Conservation (phyloP, 2,113 vertebrate species). For the Piprites chloris region DNA sequence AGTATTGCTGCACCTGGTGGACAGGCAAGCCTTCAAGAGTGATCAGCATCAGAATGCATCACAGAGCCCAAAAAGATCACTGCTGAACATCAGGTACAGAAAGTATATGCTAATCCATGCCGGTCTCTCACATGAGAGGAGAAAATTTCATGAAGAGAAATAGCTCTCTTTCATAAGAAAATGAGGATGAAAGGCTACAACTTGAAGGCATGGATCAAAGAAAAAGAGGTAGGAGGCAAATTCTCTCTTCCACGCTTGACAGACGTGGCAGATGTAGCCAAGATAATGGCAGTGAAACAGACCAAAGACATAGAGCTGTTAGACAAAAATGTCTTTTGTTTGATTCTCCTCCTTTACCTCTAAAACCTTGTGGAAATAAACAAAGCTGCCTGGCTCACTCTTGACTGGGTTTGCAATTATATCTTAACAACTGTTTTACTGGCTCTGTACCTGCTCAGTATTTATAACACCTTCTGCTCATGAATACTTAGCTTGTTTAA, state of each 20-base stretch:
- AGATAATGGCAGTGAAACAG: background rate
- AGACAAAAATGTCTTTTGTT: background rate
- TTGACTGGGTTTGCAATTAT: background rate
- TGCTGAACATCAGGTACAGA: background rate
- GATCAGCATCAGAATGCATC: background rate
- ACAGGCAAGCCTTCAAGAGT: background rate
- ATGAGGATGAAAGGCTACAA: background rate
- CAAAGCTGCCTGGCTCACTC: background rate
- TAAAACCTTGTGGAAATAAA: background rate
- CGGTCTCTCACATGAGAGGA: background rate
- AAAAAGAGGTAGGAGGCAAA: background rate
- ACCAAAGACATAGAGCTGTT: background rate
- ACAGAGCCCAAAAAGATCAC: background rate
- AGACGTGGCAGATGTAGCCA: background rate
- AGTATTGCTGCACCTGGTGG: background rate
- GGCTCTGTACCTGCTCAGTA: background rate
- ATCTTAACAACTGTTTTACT: background rate
- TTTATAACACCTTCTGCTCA: background rate
- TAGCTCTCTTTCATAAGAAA: background rate
- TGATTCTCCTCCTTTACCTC: background rate
- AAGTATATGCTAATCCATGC: background rate
- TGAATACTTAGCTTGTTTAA: background rate
- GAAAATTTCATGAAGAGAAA: background rate
- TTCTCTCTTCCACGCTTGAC: background rate
- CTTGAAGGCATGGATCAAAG: background rate